Evolutionary conservation across 2,888 invertebrate species (phyloP), one percentile per base, ranked within the genome.

Genomic region (Plebejus melissa): DNA sequence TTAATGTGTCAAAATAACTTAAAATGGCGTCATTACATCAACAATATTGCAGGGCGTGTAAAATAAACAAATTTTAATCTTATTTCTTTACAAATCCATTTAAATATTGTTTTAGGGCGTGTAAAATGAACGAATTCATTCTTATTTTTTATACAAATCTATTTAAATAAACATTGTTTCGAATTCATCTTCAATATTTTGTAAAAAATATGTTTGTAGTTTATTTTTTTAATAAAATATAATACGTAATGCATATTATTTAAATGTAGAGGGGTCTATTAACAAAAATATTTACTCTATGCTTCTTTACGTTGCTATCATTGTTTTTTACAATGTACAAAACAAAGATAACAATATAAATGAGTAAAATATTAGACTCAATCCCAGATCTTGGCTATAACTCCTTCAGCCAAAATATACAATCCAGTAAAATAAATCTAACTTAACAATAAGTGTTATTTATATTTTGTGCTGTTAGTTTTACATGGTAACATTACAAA

Each of bases 401-500:
- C 1, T 22, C 3, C 4, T 32, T 65, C 41, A 22, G 70, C 70
- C 70, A 4, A 22, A 41, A 70, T 41, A 69, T 70, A 70, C 70
- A 46, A 71, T 46, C 65, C 11, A 32, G 28, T 4, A 36, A 50
- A 50, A 54, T 32, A 46, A 28, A 54, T 16, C 54, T 72, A 72
- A 54, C 72, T 72, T 72, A 71, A 7, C 9, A 50, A 46, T 71
- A 22, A 71, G 32, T 54, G 72, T 54, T 50, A 72, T 65, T 65
- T 50, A 72, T 72, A 72, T 50, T 72, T 72, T 72, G 72, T 72
- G 72, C 72, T 72, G 54, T 72, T 71, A 50, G 72, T 54, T 72
- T 54, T 50, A 72, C 50, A 71, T 72, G 72, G 72, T 72, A 72
- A 72, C 71, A 71, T 71, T 71, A 71, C 41, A 41, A 41, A 72